phyloP scores from a whole-genome alignment of 1,140 invertebrate genomes.

The Listronotus bonariensis region DNA sequence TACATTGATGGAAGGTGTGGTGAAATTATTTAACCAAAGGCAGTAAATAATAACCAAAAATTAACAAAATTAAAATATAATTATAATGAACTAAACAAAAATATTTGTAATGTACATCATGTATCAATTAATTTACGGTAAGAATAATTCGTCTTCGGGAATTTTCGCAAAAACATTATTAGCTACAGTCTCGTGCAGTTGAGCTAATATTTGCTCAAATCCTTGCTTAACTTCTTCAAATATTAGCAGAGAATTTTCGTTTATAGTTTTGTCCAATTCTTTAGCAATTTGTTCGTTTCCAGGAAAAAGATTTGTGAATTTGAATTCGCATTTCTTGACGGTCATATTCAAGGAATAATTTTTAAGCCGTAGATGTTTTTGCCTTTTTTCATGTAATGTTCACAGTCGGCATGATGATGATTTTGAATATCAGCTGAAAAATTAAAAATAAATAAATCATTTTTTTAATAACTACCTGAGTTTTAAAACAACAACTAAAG shows the following conservation, averaged over 20 bases:
- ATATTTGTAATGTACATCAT: no score
- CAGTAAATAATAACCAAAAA: no score
- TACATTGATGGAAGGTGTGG: no score
- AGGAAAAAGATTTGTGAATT: constrained; percentile 42
- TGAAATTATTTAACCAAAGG: no score
- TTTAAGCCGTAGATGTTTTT: constrained; percentile 26
- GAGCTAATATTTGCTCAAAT: constrained; percentile 50
- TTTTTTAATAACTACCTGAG: no score
- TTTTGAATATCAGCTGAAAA: constrained; percentile 24
- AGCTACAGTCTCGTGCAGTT: constrained; percentile 54
- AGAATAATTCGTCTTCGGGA: constrained; percentile 57
- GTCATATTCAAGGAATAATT: constrained; percentile 31
- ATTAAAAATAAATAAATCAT: not conserved
- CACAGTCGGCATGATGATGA: constrained; percentile 40
- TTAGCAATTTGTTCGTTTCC: constrained; percentile 38
- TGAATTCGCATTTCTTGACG: constrained; percentile 26
- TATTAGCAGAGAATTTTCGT: constrained; percentile 43
- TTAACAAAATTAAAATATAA: no score
- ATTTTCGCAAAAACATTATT: constrained; percentile 57
- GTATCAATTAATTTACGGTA: not conserved
- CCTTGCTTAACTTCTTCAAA: constrained; percentile 38
- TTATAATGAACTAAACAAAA: no score
- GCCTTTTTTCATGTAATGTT: constrained; percentile 42
- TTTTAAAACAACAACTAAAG: no score
- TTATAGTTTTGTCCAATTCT: constrained; percentile 39